Conservation (phyloP, 2,113 vertebrate genomes). For the Halcyon malimbica region DNA sequence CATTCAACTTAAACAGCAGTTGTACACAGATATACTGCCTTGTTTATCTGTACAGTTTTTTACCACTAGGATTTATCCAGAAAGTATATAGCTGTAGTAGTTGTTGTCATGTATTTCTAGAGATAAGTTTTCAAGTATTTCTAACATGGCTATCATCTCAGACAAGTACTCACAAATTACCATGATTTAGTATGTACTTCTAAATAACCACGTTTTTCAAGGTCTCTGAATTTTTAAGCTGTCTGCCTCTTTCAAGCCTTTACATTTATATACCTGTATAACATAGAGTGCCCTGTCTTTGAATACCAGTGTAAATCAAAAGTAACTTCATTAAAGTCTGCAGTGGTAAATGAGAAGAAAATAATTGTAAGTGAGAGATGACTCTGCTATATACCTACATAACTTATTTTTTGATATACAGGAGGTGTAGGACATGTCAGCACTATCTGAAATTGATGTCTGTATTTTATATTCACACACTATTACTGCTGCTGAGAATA, state of each 20-base stretch:
- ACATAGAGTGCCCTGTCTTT: not conserved
- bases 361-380: not conserved
- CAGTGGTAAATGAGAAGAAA: not conserved
- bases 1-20: not conserved
- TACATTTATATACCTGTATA: not conserved
- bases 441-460: not conserved
- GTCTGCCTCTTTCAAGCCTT: not conserved
- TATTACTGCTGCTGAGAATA: not conserved
- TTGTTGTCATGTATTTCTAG: constrained; percentile 19
- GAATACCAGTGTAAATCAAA: constrained; percentile 8
- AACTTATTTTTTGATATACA: not conserved
- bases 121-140: constrained; percentile 26
- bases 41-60: constrained; percentile 32
- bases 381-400: not conserved
- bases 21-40: constrained; percentile 35
- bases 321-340: constrained; percentile 29
- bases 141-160: not conserved
- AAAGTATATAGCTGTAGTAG: constrained; percentile 23
- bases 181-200: not conserved
- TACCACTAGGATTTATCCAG: not conserved
- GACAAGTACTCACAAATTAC: constrained; percentile 32
- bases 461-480: not conserved
- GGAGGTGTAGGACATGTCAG: not conserved
- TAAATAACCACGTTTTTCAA: constrained; percentile 28
- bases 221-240: not conserved